A percentile compares a stretch with the other conserved stretches of the same genome.
Evolutionary conservation across 2,797 vertebrate species (phyloP).

Genomic region (Melanotaenia pygmaea): DNA sequence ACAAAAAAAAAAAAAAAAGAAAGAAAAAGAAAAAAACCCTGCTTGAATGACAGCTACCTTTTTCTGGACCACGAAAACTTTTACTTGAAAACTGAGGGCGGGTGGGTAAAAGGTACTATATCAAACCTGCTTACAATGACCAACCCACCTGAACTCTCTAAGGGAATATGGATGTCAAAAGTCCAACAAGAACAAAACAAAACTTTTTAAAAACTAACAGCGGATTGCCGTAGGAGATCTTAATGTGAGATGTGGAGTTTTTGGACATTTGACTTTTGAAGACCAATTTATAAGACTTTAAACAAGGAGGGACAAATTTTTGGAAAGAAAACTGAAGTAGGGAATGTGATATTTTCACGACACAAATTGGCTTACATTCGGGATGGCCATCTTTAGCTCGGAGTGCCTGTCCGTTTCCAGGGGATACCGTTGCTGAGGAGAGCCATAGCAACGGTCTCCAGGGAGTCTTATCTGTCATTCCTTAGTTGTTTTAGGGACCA

Average conservation of each 20-base stretch:
- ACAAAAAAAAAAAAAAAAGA: slow-evolving; percentile 33
- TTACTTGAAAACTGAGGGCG: slow-evolving; percentile 65
- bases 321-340: slow-evolving; percentile 77
- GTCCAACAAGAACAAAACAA: slow-evolving; percentile 71
- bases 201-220: slow-evolving; percentile 71
- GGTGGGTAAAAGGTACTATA: slow-evolving; percentile 60
- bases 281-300: slow-evolving; percentile 82
- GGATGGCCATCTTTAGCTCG: slow-evolving; percentile 90
- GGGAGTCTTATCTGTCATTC: slow-evolving; percentile 99
- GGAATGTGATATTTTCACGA: slow-evolving; percentile 84
- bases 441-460: slow-evolving; percentile 89
- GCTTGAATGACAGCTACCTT: slow-evolving; percentile 80
- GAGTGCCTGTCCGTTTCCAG: slow-evolving; percentile 96
- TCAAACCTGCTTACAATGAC: slow-evolving; percentile 65
- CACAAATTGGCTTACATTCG: slow-evolving; percentile 84
- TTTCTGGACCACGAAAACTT: slow-evolving; percentile 77
- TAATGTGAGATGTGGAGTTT: slow-evolving; percentile 64
- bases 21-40: slow-evolving; percentile 52
- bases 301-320: slow-evolving; percentile 80
- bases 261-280: slow-evolving; percentile 73
- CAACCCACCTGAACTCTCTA: slow-evolving; percentile 71
- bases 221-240: slow-evolving; percentile 76
- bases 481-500: slow-evolving; percentile 99
- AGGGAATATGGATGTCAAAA: slow-evolving; percentile 72
- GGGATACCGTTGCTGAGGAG: slow-evolving; percentile 88